phyloP scores from a whole-genome alignment of 2,797 vertebrate genomes.

The Limnodromus scolopaceus region DNA sequence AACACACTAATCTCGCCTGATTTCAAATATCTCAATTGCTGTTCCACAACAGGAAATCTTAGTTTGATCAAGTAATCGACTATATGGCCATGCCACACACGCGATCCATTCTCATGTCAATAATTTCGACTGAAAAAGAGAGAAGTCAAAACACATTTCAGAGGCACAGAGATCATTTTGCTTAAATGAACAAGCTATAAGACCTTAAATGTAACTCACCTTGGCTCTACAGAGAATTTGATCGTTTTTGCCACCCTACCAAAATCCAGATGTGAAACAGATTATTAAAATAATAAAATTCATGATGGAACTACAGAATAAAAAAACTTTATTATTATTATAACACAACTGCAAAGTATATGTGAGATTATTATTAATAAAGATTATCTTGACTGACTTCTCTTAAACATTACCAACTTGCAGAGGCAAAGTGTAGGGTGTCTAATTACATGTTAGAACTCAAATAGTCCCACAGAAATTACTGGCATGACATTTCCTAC shows the following conservation, averaged over 20 bases:
- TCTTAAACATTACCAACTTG: not conserved
- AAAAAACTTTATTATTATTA: not conserved
- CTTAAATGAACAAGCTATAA: not conserved
- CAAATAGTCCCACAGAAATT: not conserved
- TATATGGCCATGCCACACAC: not conserved
- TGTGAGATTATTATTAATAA: not conserved
- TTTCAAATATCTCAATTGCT: not conserved
- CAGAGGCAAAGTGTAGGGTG: not conserved
- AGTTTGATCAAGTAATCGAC: not conserved
- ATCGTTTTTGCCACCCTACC: not conserved
- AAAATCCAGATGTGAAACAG: not conserved
- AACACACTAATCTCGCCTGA: not conserved
- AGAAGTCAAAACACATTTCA: not conserved
- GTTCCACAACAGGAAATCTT: not conserved
- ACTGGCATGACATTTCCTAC: not conserved
- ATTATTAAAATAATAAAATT: not conserved
- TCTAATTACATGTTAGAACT: not conserved
- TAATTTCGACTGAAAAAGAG: not conserved
- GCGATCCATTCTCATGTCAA: not conserved
- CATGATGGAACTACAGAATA: not conserved
- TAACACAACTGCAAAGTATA: not conserved
- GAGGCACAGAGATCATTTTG: not conserved
- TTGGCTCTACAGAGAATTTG: not conserved
- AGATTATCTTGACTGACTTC: not conserved
- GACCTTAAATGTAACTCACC: not conserved